Evolutionary conservation across 2,888 invertebrate genomes (phyloP).

Genomic region (Drosophila meridiana): DNA sequence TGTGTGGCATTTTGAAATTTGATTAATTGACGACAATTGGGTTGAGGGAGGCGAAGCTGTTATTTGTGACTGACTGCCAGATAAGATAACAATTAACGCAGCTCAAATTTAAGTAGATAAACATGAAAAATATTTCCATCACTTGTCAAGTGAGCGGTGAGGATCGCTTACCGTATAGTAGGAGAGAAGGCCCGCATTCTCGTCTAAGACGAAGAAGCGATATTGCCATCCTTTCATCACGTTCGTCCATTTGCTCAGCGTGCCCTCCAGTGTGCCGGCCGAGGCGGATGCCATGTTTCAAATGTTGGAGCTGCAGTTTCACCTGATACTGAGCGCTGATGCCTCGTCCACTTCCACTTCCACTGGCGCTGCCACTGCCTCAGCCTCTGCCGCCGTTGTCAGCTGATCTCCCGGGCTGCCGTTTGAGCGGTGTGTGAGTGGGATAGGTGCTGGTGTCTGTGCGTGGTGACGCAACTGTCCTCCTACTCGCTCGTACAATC

Average conservation of each 20-base stretch:
- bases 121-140: slow-evolving; percentile 15
- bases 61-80: slow-evolving; percentile 32
- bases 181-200: slow-evolving; percentile 96
- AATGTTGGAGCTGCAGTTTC: slow-evolving; percentile 12
- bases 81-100: slow-evolving; percentile 52
- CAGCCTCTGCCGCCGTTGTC: slow-evolving; percentile 35
- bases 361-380: slow-evolving; percentile 1
- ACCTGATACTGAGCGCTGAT: slow-evolving; percentile 7
- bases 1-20: slow-evolving; percentile 28
- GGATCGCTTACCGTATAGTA: slow-evolving; percentile 96
- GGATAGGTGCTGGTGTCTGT: slow-evolving; percentile 20
- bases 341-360: slow-evolving; percentile 6
- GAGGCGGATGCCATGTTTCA: slow-evolving; percentile 52
- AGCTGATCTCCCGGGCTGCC: slow-evolving; percentile 48
- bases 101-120: slow-evolving; percentile 41
- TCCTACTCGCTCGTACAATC: slow-evolving; percentile 40
- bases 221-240: slow-evolving; percentile 96
- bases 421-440: slow-evolving; percentile 11
- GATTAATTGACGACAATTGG: slow-evolving; percentile 38
- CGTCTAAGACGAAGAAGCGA: slow-evolving; percentile 99
- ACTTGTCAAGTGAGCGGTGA: slow-evolving; percentile 11
- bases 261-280: slow-evolving; percentile 83
- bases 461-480: slow-evolving; percentile 46
- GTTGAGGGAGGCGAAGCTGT: slow-evolving; percentile 10
- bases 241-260: slow-evolving; percentile 85